These are phyloP conservation scores for Pseudococcus viburni DNA, from an alignment of 2,888 invertebrate genomes.

Conservation along the genomic window DNA sequence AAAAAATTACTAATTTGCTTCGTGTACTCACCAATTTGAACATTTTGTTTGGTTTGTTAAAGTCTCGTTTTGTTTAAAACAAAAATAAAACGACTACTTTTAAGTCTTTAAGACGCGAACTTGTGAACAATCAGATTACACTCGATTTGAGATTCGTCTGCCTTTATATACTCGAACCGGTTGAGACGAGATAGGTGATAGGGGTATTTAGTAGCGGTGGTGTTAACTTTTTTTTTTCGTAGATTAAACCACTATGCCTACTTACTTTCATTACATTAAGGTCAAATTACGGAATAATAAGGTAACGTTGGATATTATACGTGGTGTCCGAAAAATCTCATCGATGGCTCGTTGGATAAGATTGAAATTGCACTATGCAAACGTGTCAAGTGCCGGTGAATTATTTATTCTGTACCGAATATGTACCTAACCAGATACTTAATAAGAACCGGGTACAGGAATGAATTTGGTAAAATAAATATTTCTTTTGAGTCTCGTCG, in stretches of 20 bases:
- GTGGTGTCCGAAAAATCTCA: conserved; percentile 34
- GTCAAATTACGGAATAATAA: conserved; percentile 53
- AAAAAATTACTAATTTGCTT: background rate
- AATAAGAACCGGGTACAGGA: background rate
- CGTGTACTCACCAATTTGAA: conserved; percentile 58
- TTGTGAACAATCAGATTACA: conserved; percentile 58
- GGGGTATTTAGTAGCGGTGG: conserved; percentile 34
- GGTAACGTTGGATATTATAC: conserved; percentile 8
- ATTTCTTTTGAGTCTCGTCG: background rate
- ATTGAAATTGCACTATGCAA: background rate
- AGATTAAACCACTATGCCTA: conserved; percentile 39
- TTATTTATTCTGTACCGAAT: background rate
- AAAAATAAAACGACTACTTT: conserved; percentile 62
- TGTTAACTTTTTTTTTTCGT: conserved; percentile 44
- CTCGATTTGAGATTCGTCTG: conserved; percentile 21
- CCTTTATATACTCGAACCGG: conserved; percentile 48
- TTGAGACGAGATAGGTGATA: conserved; percentile 49
- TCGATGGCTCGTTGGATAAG: background rate
- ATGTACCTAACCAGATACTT: background rate
- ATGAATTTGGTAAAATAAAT: conserved; percentile 24
- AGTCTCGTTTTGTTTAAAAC: conserved; percentile 63
- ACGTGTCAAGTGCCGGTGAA: conserved; percentile 6
- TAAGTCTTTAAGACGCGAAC: conserved; percentile 48
- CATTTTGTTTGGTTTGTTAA: conserved; percentile 57
- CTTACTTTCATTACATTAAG: conserved; percentile 58